Evolutionary conservation across 2,888 invertebrate species (phyloP).

Genomic region (Pelosia muscerda): DNA sequence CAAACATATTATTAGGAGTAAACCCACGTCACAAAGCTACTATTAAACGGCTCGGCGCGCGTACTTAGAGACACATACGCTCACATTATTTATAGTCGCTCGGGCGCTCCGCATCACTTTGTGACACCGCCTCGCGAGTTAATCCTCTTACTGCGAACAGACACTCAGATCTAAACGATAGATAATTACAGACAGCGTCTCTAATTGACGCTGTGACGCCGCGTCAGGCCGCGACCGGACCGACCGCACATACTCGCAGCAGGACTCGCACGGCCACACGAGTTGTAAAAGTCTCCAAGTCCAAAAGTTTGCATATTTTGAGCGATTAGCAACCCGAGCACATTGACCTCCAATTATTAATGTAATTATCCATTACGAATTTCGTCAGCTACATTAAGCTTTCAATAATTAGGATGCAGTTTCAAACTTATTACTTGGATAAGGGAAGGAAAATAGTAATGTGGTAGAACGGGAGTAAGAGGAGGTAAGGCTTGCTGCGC

Average conservation of each 20-base stretch:
- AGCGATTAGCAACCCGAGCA: not conserved
- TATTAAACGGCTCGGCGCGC: not conserved
- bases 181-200: constrained; percentile 43
- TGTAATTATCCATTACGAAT: not conserved
- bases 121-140: constrained; percentile 26
- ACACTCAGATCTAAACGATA: constrained; percentile 35
- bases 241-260: not conserved
- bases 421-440: not conserved
- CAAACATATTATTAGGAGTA: not conserved
- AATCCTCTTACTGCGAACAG: constrained; percentile 47
- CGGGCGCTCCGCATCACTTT: constrained; percentile 28
- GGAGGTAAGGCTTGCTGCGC: not conserved
- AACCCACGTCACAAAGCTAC: not conserved
- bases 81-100: constrained; percentile 3
- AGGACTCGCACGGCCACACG: not conserved
- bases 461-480: not conserved
- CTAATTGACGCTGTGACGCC: constrained; percentile 31
- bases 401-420: not conserved
- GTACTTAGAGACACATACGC: constrained; percentile 9
- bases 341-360: not conserved
- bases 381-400: not conserved
- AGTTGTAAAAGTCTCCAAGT: too few relatives aligned
- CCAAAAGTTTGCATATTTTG: not conserved
- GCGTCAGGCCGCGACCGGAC: not conserved
- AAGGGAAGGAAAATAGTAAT: not conserved